These are phyloP conservation scores for Xiphorhynchus erythropygius DNA, from an alignment of 2,797 vertebrate species.

Conservation along the genomic window DNA sequence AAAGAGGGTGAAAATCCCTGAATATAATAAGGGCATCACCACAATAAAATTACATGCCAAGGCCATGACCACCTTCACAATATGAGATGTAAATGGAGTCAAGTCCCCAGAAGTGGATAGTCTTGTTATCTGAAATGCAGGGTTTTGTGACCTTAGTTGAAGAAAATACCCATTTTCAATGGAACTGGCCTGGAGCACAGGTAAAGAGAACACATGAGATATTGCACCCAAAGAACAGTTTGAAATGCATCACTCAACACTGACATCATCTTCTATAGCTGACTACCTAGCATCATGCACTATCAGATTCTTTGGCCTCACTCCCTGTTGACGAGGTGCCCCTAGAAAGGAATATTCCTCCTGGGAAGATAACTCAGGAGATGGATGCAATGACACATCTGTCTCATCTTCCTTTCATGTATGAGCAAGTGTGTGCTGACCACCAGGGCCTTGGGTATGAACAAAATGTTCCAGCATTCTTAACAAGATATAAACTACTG, in stretches of 20 bases:
- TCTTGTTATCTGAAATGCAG: background rate
- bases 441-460: background rate
- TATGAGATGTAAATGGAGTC: background rate
- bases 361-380: background rate
- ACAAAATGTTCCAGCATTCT: background rate
- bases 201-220: background rate
- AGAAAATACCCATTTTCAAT: background rate
- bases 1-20: background rate
- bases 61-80: accelerated
- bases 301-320: background rate
- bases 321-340: background rate
- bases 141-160: background rate
- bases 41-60: background rate
- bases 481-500: background rate
- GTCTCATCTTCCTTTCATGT: background rate
- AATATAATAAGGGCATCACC: background rate
- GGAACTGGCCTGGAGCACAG: background rate
- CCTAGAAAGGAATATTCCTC: background rate
- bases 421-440: background rate
- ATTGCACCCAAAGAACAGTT: background rate
- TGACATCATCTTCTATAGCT: background rate
- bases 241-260: background rate
- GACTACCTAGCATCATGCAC: background rate
- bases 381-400: background rate
- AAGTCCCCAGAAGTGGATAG: background rate